Evolutionary conservation across 2,113 vertebrate genomes (phyloP).

Genomic region (Paradisaea rubra): DNA sequence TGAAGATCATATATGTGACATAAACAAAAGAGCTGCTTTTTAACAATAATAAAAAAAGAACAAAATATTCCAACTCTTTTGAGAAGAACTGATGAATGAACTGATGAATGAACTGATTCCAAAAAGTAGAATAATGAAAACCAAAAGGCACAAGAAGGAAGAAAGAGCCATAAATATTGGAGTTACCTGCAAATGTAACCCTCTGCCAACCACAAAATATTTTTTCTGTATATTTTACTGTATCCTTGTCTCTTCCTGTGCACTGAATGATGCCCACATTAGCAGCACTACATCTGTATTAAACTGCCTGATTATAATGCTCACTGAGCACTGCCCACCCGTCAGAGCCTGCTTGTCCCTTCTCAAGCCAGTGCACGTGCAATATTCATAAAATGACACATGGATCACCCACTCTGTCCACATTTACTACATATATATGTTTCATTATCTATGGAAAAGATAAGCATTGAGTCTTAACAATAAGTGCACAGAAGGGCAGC

Average conservation of each 20-base stretch:
- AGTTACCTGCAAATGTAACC: not conserved
- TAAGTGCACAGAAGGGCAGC: not conserved
- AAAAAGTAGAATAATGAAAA: not conserved
- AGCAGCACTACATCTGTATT: not conserved
- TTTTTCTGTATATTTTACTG: not conserved
- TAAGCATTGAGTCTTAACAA: not conserved
- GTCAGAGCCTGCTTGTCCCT: not conserved
- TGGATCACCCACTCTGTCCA: not conserved
- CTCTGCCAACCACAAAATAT: not conserved
- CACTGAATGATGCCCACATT: not conserved
- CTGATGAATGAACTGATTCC: not conserved
- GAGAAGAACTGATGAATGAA: not conserved
- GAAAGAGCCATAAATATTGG: not conserved
- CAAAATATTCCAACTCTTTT: not conserved
- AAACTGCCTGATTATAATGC: not conserved
- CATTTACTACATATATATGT: not conserved
- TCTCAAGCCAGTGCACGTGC: not conserved
- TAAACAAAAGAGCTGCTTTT: constrained; percentile 7
- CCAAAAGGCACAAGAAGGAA: not conserved
- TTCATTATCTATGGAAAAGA: not conserved
- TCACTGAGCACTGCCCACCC: not conserved
- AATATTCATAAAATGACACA: not conserved
- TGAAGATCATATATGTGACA: not conserved
- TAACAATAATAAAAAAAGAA: not conserved
- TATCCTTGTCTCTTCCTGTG: not conserved